Percentiles rank a stretch among this genome's conserved stretches.
Evolutionary conservation across 2,888 invertebrate species (phyloP).

Genomic region (Eupelmus urozonus): DNA sequence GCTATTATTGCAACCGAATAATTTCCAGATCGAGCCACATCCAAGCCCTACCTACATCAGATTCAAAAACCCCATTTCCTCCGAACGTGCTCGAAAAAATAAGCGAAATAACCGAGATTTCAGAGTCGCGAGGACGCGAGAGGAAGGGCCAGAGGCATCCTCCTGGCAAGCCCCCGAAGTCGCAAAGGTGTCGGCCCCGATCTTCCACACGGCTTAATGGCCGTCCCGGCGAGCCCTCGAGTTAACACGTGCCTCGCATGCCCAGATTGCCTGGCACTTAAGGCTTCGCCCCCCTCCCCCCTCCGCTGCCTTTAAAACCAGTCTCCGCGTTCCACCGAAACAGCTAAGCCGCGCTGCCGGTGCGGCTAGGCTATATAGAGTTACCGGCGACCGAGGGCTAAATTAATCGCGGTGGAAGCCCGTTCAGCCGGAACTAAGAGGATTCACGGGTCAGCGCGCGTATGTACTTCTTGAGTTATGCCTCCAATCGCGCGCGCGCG

Average conservation of each 20-base stretch:
- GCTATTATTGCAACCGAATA: too few species aligned
- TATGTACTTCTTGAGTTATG: conserved; percentile 62
- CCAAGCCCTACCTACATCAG: too few species aligned
- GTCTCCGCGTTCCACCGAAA: background rate
- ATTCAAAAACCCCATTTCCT: too few species aligned
- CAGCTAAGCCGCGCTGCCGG: background rate
- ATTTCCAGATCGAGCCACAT: too few species aligned
- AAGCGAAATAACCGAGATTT: too few species aligned
- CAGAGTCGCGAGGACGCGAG: too few species aligned
- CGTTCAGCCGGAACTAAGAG: conserved; percentile 64
- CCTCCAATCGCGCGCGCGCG: conserved; percentile 9
- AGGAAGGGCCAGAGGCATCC: too few species aligned
- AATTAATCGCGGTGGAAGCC: conserved; percentile 64
- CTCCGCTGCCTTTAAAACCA: conserved; percentile 21
- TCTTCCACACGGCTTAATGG: conserved; percentile 32
- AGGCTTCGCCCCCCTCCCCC: conserved; percentile 59
- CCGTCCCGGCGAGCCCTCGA: conserved; percentile 21
- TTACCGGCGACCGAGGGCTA: conserved; percentile 45
- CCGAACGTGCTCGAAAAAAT: too few species aligned
- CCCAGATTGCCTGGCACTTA: conserved; percentile 66
- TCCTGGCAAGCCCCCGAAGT: too few species aligned
- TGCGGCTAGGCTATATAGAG: background rate
- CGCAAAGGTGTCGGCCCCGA: background rate
- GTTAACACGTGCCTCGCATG: conserved; percentile 64
- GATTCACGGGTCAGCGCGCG: conserved; percentile 63